phyloP scores from a whole-genome alignment of 2,888 invertebrate genomes.

The Eupeodes luniger region DNA sequence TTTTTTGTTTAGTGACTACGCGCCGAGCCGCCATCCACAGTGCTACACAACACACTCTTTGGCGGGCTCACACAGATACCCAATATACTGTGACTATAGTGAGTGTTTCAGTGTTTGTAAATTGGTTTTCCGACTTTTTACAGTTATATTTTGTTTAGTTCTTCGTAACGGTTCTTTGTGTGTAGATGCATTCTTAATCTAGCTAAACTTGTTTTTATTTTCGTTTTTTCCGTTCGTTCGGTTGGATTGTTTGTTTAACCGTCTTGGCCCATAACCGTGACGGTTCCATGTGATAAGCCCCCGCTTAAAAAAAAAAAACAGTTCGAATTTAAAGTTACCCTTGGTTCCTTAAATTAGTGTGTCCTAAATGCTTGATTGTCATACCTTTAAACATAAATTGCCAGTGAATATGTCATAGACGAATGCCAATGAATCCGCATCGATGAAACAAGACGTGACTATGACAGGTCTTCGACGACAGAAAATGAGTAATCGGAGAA shows the following conservation, averaged over 20 bases:
- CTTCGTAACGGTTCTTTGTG: slow-evolving; percentile 84
- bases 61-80: slow-evolving; percentile 58
- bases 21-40: slow-evolving; percentile 28
- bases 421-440: slow-evolving; percentile 60
- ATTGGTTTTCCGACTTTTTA: slow-evolving; percentile 63
- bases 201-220: slow-evolving; percentile 65
- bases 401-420: slow-evolving; percentile 58
- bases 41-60: slow-evolving; percentile 42
- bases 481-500: slow-evolving; percentile 71
- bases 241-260: slow-evolving; percentile 17
- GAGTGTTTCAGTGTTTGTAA: slow-evolving; percentile 49
- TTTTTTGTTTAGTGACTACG: slow-evolving; percentile 39
- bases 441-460: slow-evolving; percentile 53
- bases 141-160: slow-evolving; percentile 79
- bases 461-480: slow-evolving; percentile 44
- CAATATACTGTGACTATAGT: background rate
- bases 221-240: slow-evolving; percentile 11
- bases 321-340: slow-evolving; percentile 29
- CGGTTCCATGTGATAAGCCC: slow-evolving; percentile 63
- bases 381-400: slow-evolving; percentile 1
- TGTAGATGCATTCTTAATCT: slow-evolving; percentile 80
- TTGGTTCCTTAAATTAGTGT: slow-evolving; percentile 41
- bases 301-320: slow-evolving; percentile 40
- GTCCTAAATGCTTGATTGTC: slow-evolving; percentile 22
- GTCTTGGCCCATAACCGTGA: slow-evolving; percentile 48